These are phyloP conservation scores for Sussaba pulchella DNA, from an alignment of 2,888 invertebrate species.

Conservation along the genomic window DNA sequence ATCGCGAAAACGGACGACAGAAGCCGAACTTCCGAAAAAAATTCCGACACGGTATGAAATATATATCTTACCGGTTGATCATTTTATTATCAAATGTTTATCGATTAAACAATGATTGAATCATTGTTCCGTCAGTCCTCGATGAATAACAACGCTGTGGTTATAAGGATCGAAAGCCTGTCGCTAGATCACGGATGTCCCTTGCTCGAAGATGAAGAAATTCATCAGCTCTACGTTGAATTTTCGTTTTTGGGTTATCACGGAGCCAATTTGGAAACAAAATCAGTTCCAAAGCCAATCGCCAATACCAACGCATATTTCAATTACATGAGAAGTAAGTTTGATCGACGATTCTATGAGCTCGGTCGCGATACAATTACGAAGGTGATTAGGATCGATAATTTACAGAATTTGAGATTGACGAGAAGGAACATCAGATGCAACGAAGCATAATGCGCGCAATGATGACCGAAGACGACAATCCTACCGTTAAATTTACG, in stretches of 20 bases:
- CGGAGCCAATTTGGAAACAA: conserved; percentile 78
- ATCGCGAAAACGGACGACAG: not conserved
- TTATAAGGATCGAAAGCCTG: conserved; percentile 74
- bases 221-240: conserved; percentile 77
- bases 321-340: conserved; percentile 64
- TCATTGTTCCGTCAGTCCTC: conserved; percentile 28
- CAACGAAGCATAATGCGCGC: conserved; percentile 73
- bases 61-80: not conserved
- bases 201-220: conserved; percentile 70
- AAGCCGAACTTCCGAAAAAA: conserved; percentile 26
- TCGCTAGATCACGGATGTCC: conserved; percentile 70
- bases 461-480: conserved; percentile 73
- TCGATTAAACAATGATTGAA: not conserved
- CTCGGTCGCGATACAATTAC: not conserved
- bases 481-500: conserved; percentile 76
- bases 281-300: conserved; percentile 73
- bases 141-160: conserved; percentile 68
- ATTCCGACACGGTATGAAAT: conserved; percentile 37
- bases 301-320: conserved; percentile 59
- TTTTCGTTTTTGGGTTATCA: conserved; percentile 78
- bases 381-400: not conserved
- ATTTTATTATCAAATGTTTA: not conserved
- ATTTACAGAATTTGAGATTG: conserved; percentile 75
- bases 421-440: conserved; percentile 69
- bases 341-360: not conserved